Conservation (phyloP, 2,888 invertebrate species). For the Netelia inedita region DNA sequence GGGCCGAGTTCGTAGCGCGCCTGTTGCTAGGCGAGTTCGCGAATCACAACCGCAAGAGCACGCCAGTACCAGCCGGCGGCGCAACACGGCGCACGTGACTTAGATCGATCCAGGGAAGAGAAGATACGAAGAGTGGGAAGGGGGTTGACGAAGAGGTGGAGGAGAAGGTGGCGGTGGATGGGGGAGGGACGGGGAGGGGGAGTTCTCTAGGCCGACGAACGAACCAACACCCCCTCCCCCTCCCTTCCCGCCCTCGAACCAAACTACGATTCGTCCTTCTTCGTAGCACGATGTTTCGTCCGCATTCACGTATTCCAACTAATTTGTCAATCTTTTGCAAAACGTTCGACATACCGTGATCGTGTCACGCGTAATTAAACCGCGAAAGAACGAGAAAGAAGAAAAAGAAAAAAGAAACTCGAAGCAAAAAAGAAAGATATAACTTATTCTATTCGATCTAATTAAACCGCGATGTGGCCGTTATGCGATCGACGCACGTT, state of each 20-base stretch:
- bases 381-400: neutral
- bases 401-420: neutral
- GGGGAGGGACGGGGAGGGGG: too few species aligned
- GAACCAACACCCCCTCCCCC: conserved; percentile 48
- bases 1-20: conserved; percentile 21
- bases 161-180: too few species aligned
- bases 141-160: conserved; percentile 3
- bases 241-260: neutral
- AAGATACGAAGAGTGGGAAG: conserved; percentile 10
- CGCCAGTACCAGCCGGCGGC: conserved; percentile 65
- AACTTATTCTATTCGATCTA: neutral
- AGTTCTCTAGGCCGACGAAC: conserved; percentile 35
- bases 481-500: neutral
- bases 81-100: conserved; percentile 78
- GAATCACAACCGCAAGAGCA: conserved; percentile 74
- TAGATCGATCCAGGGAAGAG: conserved; percentile 76
- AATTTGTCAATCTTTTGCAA: too few species aligned
- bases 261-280: conserved; percentile 51
- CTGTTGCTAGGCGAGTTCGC: conserved; percentile 79
- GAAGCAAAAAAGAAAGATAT: neutral
- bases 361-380: too few species aligned
- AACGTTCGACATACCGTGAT: too few species aligned
- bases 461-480: neutral
- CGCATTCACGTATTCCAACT: too few species aligned
- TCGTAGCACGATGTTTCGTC: too few species aligned